Conservation (phyloP, 1,140 invertebrate genomes). For the Stegodyphus mimosarum region DNA sequence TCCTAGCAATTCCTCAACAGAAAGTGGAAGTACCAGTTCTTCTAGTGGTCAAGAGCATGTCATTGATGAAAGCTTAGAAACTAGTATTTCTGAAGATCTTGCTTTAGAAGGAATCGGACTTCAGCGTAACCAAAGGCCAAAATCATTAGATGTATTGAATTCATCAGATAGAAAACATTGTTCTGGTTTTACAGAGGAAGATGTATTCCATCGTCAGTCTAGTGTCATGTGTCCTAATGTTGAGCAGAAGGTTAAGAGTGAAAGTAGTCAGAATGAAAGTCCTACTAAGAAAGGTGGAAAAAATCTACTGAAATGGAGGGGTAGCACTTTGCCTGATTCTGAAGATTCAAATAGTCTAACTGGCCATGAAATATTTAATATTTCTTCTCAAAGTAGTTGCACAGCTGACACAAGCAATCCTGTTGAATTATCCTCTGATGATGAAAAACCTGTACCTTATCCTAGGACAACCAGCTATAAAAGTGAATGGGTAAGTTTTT, state of each 20-base stretch:
- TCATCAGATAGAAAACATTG: constrained; percentile 42
- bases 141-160: constrained; percentile 52
- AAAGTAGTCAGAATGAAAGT: neutral
- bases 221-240: constrained; percentile 49
- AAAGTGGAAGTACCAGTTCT: constrained; percentile 3
- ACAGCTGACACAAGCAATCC: neutral
- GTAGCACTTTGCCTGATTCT: constrained; percentile 42
- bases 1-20: constrained; percentile 30
- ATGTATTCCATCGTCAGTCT: constrained; percentile 48
- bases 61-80: constrained; percentile 3
- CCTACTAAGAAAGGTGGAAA: constrained; percentile 21
- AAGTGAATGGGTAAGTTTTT: constrained; percentile 37
- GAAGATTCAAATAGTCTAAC: constrained; percentile 12
- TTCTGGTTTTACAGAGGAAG: constrained; percentile 24
- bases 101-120: constrained; percentile 21
- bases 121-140: constrained; percentile 45
- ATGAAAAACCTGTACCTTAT: constrained; percentile 32
- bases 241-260: constrained; percentile 26
- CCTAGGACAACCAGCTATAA: constrained; percentile 36
- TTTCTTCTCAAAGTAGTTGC: neutral
- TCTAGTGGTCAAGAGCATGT: constrained; percentile 24
- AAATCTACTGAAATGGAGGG: constrained; percentile 57
- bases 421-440: constrained; percentile 1
- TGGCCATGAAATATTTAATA: neutral
- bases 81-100: neutral